A percentile compares a stretch with the other conserved stretches of the same genome.
These are phyloP conservation scores for Noctua janthe DNA, from an alignment of 2,888 invertebrate genomes.

Conservation along the genomic window DNA sequence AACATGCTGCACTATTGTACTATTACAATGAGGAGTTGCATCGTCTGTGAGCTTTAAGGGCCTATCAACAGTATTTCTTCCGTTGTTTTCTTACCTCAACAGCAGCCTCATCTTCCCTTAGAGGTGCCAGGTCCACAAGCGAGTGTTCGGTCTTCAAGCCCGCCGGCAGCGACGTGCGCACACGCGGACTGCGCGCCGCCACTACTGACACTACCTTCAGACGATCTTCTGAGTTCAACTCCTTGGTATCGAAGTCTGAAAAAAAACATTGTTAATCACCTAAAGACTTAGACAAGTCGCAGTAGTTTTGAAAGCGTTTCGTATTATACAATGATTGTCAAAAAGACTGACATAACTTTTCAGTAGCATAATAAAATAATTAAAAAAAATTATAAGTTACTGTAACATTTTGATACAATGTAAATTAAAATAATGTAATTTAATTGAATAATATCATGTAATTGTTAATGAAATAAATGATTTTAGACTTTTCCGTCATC, in stretches of 20 bases:
- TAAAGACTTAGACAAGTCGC: neutral
- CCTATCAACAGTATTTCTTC: neutral
- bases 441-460: no score
- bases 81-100: conserved; percentile 76
- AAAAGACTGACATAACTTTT: neutral
- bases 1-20: neutral
- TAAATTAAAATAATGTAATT: no score
- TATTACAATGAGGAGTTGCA: neutral
- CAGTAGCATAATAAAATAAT: neutral
- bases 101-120: conserved; percentile 81
- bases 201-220: conserved; percentile 95
- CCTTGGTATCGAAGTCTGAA: conserved; percentile 75
- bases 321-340: neutral
- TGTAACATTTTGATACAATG: no score
- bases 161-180: conserved; percentile 92
- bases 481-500: no score
- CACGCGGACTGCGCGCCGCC: conserved; percentile 93
- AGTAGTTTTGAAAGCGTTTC: neutral
- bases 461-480: no score
- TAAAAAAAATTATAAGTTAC: no score
- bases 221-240: conserved; percentile 93
- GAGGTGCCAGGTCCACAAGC: conserved; percentile 81
- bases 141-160: conserved; percentile 88
- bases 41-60: neutral
- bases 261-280: neutral